Evolutionary conservation across 2,797 vertebrate species (phyloP).

Genomic region (Melanitta fusca): DNA sequence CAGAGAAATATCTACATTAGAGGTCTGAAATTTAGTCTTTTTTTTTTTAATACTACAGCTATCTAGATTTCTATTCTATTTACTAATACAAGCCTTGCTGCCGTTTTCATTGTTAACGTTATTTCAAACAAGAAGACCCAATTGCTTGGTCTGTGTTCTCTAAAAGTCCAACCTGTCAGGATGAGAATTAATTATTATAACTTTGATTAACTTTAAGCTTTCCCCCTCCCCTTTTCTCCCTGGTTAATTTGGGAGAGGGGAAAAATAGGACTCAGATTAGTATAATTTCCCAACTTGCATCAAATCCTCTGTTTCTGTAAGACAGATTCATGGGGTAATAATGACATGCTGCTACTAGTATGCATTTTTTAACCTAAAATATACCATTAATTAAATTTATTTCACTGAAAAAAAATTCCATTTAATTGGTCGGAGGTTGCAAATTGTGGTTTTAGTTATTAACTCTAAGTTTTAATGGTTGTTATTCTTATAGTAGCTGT

Average conservation of each 20-base stretch:
- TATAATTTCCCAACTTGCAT: not conserved
- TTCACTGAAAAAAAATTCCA: not conserved
- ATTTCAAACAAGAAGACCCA: conserved; percentile 9
- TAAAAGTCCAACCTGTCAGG: conserved; percentile 32
- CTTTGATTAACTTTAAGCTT: conserved; percentile 33
- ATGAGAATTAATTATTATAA: conserved; percentile 21
- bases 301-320: not conserved
- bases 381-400: not conserved
- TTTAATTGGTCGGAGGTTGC: conserved; percentile 5
- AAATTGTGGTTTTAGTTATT: conserved; percentile 12
- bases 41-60: not conserved
- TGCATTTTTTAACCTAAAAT: conserved; percentile 2
- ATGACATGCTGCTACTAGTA: not conserved
- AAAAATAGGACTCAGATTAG: not conserved
- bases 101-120: not conserved
- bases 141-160: not conserved
- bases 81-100: not conserved
- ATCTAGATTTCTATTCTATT: not conserved
- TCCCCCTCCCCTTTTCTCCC: not conserved
- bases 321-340: not conserved
- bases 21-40: not conserved
- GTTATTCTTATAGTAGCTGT: not conserved
- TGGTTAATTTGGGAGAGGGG: conserved; percentile 19
- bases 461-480: conserved; percentile 5
- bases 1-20: not conserved